These are phyloP conservation scores for Tortricodes alternella DNA, from an alignment of 2,888 invertebrate genomes.

Conservation along the genomic window DNA sequence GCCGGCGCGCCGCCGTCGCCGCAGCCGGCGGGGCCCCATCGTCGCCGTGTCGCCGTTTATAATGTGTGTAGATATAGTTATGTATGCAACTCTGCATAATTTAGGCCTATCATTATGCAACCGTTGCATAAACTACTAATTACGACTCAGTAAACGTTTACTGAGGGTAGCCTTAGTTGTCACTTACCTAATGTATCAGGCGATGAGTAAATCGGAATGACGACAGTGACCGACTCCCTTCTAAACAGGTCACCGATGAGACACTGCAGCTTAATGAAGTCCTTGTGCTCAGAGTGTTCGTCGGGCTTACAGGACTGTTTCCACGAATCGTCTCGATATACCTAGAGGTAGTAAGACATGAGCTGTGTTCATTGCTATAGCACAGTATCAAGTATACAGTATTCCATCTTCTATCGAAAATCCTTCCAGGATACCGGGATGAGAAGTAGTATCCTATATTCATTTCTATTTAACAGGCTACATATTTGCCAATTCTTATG, in stretches of 20 bases:
- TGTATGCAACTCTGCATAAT: no score
- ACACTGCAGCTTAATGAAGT: background rate
- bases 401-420: no score
- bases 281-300: background rate
- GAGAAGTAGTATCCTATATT: no score
- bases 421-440: no score
- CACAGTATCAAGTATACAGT: background rate
- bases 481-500: no score
- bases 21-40: no score
- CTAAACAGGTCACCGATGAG: conserved; percentile 18
- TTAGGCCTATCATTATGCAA: no score
- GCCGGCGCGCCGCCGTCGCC: no score
- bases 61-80: no score
- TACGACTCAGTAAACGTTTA: background rate
- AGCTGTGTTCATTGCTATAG: background rate
- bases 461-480: no score
- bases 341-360: background rate
- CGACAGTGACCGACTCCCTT: conserved; percentile 24
- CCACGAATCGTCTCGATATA: background rate
- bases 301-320: background rate
- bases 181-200: conserved; percentile 30
- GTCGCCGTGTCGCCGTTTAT: no score
- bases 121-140: no score
- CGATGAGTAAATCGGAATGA: conserved; percentile 29
- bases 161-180: background rate